These are phyloP conservation scores for Battus philenor DNA, from an alignment of 1,140 invertebrate genomes.

Conservation along the genomic window DNA sequence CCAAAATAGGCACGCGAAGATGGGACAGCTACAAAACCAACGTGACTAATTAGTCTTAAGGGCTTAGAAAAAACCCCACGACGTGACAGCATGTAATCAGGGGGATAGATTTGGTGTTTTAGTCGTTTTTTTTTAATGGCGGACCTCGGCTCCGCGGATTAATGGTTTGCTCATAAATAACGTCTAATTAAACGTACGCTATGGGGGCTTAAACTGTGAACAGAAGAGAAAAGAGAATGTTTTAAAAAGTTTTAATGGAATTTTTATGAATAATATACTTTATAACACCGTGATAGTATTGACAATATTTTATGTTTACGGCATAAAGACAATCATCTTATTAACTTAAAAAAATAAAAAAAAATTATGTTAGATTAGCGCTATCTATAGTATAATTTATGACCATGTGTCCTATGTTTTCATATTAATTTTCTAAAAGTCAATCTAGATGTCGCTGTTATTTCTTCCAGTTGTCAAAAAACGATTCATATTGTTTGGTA, in stretches of 20 bases:
- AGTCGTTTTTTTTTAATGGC: conserved; percentile 37
- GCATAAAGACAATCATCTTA: no score
- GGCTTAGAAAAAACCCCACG: conserved; percentile 69
- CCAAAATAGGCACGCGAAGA: conserved; percentile 23
- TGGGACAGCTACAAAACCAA: conserved; percentile 34
- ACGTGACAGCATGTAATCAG: conserved; percentile 73
- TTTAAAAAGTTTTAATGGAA: conserved; percentile 1
- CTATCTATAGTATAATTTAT: no score
- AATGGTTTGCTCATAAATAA: conserved; percentile 65
- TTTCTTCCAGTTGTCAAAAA: no score
- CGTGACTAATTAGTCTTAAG: conserved; percentile 65
- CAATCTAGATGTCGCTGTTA: no score
- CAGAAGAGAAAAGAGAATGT: neutral
- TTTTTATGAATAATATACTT: neutral
- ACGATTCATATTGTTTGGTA: no score
- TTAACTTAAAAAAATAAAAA: no score
- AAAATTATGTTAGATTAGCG: no score
- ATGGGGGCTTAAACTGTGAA: conserved; percentile 25
- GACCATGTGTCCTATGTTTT: no score
- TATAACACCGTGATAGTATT: neutral
- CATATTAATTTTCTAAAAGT: no score
- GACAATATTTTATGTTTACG: no score
- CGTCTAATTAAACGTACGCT: conserved; percentile 61
- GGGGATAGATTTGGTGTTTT: conserved; percentile 63
- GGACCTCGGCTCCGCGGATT: conserved; percentile 48